Percentiles rank a stretch among this genome's conserved stretches.
These are phyloP conservation scores for Centropristis striata DNA, from an alignment of 2,113 vertebrate genomes.

Conservation along the genomic window DNA sequence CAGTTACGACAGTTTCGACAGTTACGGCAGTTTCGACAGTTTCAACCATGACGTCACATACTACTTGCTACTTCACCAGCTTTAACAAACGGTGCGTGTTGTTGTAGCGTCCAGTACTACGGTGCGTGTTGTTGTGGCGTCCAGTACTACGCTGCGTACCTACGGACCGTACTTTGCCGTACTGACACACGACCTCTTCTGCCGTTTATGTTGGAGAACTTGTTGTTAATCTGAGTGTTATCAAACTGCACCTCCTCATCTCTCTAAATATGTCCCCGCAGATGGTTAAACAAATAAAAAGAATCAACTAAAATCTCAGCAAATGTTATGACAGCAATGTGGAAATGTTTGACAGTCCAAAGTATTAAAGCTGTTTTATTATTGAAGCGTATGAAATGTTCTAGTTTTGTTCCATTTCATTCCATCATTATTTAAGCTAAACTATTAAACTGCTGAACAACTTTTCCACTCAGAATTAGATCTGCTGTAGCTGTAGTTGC, in stretches of 20 bases:
- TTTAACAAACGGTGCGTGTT: too few species aligned
- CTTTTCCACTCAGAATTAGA: not conserved
- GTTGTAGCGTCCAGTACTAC: too few species aligned
- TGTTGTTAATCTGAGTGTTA: not conserved
- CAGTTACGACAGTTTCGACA: too few species aligned
- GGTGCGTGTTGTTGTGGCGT: too few species aligned
- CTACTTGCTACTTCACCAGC: too few species aligned
- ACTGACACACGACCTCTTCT: too few species aligned
- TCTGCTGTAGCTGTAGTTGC: slow-evolving; percentile 42
- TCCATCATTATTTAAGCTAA: slow-evolving; percentile 19
- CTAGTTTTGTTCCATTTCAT: not conserved
- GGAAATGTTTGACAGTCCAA: not conserved
- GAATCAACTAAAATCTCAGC: not conserved
- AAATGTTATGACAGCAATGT: not conserved
- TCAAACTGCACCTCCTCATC: not conserved
- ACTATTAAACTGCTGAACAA: not conserved
- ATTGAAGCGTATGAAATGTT: not conserved
- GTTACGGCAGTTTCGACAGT: too few species aligned
- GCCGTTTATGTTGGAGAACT: too few species aligned
- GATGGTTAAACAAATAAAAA: not conserved
- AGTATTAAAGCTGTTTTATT: not conserved
- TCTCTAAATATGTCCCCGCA: not conserved
- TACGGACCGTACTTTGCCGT: too few species aligned
- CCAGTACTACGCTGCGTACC: too few species aligned
- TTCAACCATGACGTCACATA: too few species aligned